These are phyloP conservation scores for Heterodera schachtii DNA, from an alignment of 1,140 invertebrate species.

Conservation along the genomic window DNA sequence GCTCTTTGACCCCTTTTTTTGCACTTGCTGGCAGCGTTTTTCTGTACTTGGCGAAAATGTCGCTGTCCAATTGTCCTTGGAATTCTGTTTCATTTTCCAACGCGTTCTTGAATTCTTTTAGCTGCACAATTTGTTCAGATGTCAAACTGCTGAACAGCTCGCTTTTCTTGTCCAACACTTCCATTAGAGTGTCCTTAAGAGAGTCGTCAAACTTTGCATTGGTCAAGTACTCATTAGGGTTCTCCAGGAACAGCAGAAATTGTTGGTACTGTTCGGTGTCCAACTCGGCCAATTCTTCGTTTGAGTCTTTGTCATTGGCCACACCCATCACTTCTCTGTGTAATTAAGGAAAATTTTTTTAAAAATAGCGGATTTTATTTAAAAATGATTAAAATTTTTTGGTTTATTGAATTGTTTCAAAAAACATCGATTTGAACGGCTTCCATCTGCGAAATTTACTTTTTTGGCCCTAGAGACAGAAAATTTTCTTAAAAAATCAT, in stretches of 20 bases:
- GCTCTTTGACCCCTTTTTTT: not conserved
- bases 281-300: not conserved
- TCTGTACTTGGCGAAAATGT: not conserved
- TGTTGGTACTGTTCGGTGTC: not conserved
- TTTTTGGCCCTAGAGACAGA: no score
- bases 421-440: no score
- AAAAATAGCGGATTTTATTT: no score
- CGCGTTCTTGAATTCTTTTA: not conserved
- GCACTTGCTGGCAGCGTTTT: not conserved
- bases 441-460: no score
- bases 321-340: not conserved
- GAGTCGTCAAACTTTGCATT: not conserved
- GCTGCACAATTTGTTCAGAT: not conserved
- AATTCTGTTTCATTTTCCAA: not conserved
- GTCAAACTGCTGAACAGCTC: not conserved
- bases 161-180: not conserved
- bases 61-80: not conserved
- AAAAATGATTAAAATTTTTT: no score
- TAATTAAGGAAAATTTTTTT: not conserved
- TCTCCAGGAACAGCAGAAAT: not conserved
- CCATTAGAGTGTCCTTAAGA: not conserved
- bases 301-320: not conserved
- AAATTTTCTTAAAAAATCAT: no score
- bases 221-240: not conserved
- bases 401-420: no score